Evolutionary conservation across 2,797 vertebrate species (phyloP), one percentile per base, ranked within the genome.

Genomic region (Otolemur crassicaudatus): DNA sequence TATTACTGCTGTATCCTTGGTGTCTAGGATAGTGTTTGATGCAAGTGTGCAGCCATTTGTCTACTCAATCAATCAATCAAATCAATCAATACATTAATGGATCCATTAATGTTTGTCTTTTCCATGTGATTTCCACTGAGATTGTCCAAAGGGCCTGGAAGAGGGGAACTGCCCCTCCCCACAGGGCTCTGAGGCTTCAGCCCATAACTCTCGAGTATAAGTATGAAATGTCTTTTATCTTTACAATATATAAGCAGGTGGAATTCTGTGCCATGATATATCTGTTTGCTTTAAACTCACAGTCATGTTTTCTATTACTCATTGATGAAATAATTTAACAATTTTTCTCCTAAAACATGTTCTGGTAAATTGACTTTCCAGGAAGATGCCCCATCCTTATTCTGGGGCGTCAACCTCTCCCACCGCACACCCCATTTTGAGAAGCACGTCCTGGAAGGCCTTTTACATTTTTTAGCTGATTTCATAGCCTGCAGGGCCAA

Each of bases 351-450:
- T 17, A 91, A 93, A 95, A 86, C 89, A 77, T 53, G 37, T 96
- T 90, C 83, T 63, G 80, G 87, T 72, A 97, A 96, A 93, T 69
- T 83, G 70, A 37, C 34, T 96, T 95, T 96, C 53, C 37, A 40
- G 76, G 63, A 94, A 96, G 56, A 83, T 1, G 17, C 5, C 1
- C n/a, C 87, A 11, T 76, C 72, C 37, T 40, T 79, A 12, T 83
- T 25, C 43, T 40, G n/a, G 16, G 20, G 1, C 60, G 70, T n/a
- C 2, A 0, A 0, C 40, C 43, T 23, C 70, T 37, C 34, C 67
- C 49, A 6, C 37, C 27, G 1, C 61, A 25, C 0, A 1, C 31
- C 49, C 72, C 29, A 0, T 46, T 34, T 85, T 13, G 67, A 95
- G 85, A 90, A 90, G 31, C 70, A 3, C 2, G 5, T 72, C 69